Percentiles rank a stretch among this genome's conserved stretches.
phyloP scores from a whole-genome alignment of 2,888 invertebrate genomes.

The Maniola hyperantus region DNA sequence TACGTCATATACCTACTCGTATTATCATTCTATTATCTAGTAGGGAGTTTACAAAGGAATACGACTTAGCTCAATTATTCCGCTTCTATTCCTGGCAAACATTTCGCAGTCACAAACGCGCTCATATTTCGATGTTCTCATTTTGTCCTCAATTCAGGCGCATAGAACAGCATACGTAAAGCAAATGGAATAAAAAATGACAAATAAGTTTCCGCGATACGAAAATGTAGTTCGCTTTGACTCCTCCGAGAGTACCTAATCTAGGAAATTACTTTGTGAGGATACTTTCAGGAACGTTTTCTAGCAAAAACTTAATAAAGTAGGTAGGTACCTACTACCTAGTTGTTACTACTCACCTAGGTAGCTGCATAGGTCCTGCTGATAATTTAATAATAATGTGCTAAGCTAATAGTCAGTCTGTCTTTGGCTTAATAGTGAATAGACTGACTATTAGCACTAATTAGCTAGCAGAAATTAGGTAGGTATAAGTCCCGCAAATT shows the following conservation, averaged over 20 bases:
- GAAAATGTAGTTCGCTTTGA: slow-evolving; percentile 31
- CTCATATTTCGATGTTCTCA: slow-evolving; percentile 33
- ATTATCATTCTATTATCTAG: background rate
- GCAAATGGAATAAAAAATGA: slow-evolving; percentile 30
- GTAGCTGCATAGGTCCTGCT: no score
- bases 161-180: slow-evolving; percentile 22
- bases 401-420: no score
- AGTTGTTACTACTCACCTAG: no score
- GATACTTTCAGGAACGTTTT: slow-evolving; percentile 3
- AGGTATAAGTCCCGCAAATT: no score
- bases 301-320: background rate
- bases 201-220: slow-evolving; percentile 28
- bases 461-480: no score
- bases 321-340: no score
- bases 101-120: slow-evolving; percentile 24
- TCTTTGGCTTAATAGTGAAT: no score
- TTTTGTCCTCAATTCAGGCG: slow-evolving; percentile 28
- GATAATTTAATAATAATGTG: no score
- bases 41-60: slow-evolving; percentile 8
- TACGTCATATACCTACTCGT: no score
- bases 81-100: slow-evolving; percentile 11
- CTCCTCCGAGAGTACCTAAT: slow-evolving; percentile 23
- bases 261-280: slow-evolving; percentile 28
- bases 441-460: no score
- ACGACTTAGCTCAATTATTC: slow-evolving; percentile 18